Conservation (phyloP, 2,888 invertebrate species). For the Lacanobia oleracea region DNA sequence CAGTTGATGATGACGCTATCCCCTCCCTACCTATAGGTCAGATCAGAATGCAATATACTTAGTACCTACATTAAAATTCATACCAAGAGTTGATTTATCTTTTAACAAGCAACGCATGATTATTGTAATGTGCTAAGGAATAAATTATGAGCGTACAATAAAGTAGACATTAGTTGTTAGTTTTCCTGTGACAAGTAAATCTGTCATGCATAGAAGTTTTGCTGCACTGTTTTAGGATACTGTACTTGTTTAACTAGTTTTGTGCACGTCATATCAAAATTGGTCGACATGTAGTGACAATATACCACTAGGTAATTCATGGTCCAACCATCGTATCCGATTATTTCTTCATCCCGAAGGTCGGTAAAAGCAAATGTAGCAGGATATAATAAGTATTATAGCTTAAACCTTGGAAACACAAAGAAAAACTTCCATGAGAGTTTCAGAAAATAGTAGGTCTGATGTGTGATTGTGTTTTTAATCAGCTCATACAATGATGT, state of each 20-base stretch:
- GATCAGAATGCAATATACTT: constrained; percentile 1
- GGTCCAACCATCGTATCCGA: no score
- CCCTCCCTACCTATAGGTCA: background rate
- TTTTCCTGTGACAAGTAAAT: constrained; percentile 14
- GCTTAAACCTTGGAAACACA: background rate
- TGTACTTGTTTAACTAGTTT: background rate
- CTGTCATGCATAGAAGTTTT: background rate
- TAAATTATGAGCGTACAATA: background rate
- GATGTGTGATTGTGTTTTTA: background rate
- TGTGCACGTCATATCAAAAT: background rate
- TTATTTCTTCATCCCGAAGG: no score
- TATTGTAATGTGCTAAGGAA: background rate
- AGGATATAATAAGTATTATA: background rate
- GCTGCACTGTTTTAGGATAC: no score
- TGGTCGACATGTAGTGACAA: background rate
- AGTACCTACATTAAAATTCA: background rate
- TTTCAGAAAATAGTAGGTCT: background rate
- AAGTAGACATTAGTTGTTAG: background rate
- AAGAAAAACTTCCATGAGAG: background rate
- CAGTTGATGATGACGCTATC: background rate
- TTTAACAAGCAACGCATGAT: background rate
- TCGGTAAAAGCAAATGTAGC: no score
- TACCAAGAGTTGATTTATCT: background rate
- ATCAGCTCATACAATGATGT: background rate
- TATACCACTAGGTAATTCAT: no score